Conservation (phyloP, 1,140 invertebrate species). For the Meteorus sp. region DNA sequence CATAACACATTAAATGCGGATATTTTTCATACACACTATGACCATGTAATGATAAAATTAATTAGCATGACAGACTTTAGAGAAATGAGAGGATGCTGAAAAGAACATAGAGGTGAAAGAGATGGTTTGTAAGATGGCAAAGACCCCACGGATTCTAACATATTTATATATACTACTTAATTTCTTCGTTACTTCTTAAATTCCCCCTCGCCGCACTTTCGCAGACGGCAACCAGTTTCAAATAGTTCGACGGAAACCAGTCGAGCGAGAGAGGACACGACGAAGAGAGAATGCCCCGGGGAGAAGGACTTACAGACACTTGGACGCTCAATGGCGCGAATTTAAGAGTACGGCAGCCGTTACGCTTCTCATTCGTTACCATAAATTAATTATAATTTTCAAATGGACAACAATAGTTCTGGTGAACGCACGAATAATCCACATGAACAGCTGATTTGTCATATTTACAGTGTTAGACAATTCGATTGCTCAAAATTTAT, state of each 20-base stretch:
- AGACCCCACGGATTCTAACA: neutral
- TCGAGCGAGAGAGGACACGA: constrained; percentile 42
- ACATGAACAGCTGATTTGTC: too few species aligned
- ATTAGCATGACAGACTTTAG: constrained; percentile 29
- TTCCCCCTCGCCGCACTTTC: neutral
- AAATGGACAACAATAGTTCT: too few species aligned
- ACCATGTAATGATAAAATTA: constrained; percentile 29
- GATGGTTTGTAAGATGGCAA: neutral
- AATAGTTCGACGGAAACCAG: constrained; percentile 54
- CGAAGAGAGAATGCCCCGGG: constrained; percentile 14
- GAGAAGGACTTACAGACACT: constrained; percentile 57
- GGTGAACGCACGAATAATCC: too few species aligned
- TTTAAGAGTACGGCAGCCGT: constrained; percentile 58
- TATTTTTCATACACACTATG: too few species aligned
- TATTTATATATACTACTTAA: neutral
- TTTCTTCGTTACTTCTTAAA: constrained; percentile 12
- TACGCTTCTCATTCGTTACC: constrained; percentile 59
- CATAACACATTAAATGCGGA: too few species aligned
- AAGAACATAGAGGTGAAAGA: too few species aligned
- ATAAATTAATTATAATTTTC: constrained; percentile 59
- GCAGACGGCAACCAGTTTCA: constrained; percentile 51
- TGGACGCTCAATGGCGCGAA: constrained; percentile 58
- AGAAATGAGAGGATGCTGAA: too few species aligned
- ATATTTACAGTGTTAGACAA: too few species aligned
- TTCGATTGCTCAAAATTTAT: too few species aligned